These are phyloP conservation scores for Malthinus seriepunctatus DNA, from an alignment of 2,888 invertebrate genomes.

Conservation along the genomic window DNA sequence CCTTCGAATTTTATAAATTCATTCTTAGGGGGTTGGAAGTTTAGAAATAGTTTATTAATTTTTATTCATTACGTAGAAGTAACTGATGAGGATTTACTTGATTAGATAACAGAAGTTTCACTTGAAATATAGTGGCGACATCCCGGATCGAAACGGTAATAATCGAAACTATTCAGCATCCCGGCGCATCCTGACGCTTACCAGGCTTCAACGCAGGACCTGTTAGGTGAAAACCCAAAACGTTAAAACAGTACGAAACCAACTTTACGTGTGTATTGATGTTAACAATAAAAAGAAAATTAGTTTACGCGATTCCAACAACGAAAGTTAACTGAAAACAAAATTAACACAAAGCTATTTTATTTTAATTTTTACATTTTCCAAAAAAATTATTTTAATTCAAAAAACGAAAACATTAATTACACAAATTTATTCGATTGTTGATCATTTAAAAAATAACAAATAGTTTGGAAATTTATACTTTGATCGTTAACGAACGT, in stretches of 20 bases:
- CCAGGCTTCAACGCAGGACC: conserved; percentile 31
- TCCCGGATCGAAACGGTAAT: conserved; percentile 37
- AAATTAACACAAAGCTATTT: background rate
- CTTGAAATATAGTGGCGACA: conserved; percentile 14
- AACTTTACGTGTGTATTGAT: conserved; percentile 18
- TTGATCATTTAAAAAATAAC: too few species aligned
- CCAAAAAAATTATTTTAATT: background rate
- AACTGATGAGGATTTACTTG: too few species aligned
- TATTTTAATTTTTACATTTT: background rate
- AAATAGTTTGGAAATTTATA: too few species aligned
- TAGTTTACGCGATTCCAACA: conserved; percentile 13
- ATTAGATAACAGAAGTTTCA: conserved; percentile 7
- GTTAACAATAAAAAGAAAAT: background rate
- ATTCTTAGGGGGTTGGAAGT: too few species aligned
- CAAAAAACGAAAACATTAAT: too few species aligned
- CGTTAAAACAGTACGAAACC: conserved; percentile 26
- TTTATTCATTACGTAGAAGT: too few species aligned
- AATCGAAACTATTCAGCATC: conserved; percentile 33
- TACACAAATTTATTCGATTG: too few species aligned
- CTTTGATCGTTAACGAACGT: too few species aligned
- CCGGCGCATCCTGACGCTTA: conserved; percentile 34
- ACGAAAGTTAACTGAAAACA: conserved; percentile 2
- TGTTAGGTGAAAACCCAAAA: conserved; percentile 28
- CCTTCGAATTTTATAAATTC: too few species aligned
- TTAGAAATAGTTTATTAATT: too few species aligned